Conservation (phyloP, 2,797 vertebrate species). For the Esox masquinongy region DNA sequence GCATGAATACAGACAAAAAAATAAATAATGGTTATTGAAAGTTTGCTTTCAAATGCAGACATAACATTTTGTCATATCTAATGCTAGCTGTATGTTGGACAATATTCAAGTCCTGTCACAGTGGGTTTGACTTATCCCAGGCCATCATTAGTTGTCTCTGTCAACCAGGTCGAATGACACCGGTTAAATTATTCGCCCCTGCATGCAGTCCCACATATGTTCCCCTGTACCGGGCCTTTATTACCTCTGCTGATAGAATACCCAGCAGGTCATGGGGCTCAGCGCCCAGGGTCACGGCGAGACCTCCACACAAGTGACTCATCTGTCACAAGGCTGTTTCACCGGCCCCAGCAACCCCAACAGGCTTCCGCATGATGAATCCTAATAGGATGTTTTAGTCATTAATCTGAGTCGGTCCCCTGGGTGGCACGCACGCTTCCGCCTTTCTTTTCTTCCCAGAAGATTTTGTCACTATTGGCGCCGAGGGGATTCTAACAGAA, state of each 20-base stretch:
- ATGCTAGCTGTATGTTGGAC: background rate
- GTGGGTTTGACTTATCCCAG: background rate
- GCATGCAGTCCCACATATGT: constrained; percentile 6
- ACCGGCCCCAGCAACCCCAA: background rate
- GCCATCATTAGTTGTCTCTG: constrained; percentile 7
- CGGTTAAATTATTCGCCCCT: background rate
- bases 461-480: constrained; percentile 5
- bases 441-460: background rate
- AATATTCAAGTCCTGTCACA: background rate
- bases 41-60: background rate
- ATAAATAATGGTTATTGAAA: constrained; percentile 12
- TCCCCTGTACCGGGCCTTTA: background rate
- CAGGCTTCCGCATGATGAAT: constrained; percentile 15
- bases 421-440: constrained; percentile 13
- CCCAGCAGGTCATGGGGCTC: constrained; percentile 5
- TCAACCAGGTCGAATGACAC: background rate
- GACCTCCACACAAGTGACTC: constrained; percentile 7
- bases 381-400: constrained; percentile 25
- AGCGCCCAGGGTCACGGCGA: constrained; percentile 9
- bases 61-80: background rate
- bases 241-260: constrained; percentile 17
- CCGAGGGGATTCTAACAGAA: background rate
- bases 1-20: constrained; percentile 10
- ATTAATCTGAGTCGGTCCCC: constrained; percentile 24
- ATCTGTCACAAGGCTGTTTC: constrained; percentile 1